Evolutionary conservation across 2,888 invertebrate genomes (phyloP).

Genomic region (Incurvaria masculella): DNA sequence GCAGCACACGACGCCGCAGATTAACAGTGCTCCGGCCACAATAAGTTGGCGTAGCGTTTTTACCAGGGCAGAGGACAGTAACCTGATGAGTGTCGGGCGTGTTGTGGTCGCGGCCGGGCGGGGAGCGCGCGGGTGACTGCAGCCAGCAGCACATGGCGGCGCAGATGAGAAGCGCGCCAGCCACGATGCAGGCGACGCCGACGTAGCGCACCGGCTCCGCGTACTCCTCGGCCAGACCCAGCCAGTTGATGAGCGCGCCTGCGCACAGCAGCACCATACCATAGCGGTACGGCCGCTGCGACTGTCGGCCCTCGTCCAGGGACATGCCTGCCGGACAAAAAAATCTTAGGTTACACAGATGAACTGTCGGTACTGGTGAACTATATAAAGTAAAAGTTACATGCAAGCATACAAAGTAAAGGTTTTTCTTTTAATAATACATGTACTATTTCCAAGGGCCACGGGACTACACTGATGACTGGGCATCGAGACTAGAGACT

Average conservation of each 20-base stretch:
- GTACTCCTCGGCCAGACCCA: constrained; percentile 68
- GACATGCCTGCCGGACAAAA: constrained; percentile 57
- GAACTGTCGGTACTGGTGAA: no score
- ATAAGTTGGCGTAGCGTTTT: background rate
- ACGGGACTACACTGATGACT: no score
- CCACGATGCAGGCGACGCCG: constrained; percentile 71
- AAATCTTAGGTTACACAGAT: no score
- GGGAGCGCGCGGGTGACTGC: constrained; percentile 50
- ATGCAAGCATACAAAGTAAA: no score
- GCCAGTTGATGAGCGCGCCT: constrained; percentile 71
- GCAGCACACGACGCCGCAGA: constrained; percentile 61
- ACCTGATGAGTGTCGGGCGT: constrained; percentile 53
- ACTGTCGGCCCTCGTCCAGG: constrained; percentile 62
- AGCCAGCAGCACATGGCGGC: constrained; percentile 75
- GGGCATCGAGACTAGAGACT: no score
- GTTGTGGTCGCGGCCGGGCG: constrained; percentile 35
- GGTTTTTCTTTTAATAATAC: no score
- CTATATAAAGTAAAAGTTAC: no score
- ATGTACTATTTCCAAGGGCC: no score
- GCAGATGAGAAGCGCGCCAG: constrained; percentile 68
- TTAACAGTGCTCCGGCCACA: background rate
- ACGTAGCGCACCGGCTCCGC: constrained; percentile 70
- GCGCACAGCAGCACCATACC: constrained; percentile 70
- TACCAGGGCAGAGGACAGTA: constrained; percentile 2
- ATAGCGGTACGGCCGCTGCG: constrained; percentile 69